These are phyloP conservation scores for Leptocoma aspasia DNA, from an alignment of 2,113 vertebrate species.

Conservation along the genomic window DNA sequence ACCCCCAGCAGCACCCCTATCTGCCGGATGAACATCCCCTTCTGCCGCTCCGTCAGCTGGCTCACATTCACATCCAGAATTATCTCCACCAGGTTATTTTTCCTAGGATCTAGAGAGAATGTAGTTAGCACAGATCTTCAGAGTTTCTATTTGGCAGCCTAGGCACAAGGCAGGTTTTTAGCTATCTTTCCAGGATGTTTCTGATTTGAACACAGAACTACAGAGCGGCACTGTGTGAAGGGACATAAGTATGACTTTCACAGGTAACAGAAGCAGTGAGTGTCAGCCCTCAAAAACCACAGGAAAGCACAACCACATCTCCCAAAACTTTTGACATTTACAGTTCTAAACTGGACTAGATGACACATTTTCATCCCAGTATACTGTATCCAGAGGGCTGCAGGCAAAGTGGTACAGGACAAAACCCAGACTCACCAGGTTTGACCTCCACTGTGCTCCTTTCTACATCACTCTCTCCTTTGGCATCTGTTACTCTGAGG, in stretches of 20 bases:
- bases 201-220: not conserved
- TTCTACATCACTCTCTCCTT: slow-evolving; percentile 87
- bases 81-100: slow-evolving; percentile 92
- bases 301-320: not conserved
- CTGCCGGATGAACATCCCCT: slow-evolving; percentile 95
- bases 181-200: not conserved
- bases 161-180: not conserved
- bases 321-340: not conserved
- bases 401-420: not conserved
- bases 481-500: slow-evolving; percentile 91
- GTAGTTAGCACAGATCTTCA: not conserved
- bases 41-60: slow-evolving; percentile 89
- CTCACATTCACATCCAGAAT: slow-evolving; percentile 90
- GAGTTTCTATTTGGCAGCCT: not conserved
- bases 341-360: not conserved
- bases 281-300: not conserved
- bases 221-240: not conserved
- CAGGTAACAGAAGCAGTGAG: not conserved
- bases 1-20: slow-evolving; percentile 92
- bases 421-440: slow-evolving; percentile 76
- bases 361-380: not conserved
- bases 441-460: slow-evolving; percentile 87
- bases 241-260: not conserved
- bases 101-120: slow-evolving; percentile 79
- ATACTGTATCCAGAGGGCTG: not conserved